These are phyloP conservation scores for Cyrtodaria siliqua DNA, from an alignment of 2,888 invertebrate species.

Conservation along the genomic window DNA sequence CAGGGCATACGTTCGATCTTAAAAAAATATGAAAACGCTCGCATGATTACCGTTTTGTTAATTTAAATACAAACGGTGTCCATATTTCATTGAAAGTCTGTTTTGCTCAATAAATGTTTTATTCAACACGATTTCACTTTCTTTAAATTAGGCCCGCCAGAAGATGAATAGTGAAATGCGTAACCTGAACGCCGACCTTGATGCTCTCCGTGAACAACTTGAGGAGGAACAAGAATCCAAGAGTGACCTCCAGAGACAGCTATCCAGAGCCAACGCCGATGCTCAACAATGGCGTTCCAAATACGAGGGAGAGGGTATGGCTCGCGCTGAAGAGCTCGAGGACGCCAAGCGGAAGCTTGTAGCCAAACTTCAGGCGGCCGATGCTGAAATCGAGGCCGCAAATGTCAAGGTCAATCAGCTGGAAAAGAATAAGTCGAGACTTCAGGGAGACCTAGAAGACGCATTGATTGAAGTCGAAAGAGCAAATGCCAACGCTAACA, in stretches of 20 bases:
- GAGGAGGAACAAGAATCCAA: conserved; percentile 99
- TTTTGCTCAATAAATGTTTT: too few relatives aligned
- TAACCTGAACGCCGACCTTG: conserved; percentile 99
- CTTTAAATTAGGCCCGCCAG: conserved; percentile 76
- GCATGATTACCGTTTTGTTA: too few relatives aligned
- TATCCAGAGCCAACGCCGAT: conserved; percentile 99
- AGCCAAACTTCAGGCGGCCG: conserved; percentile 98
- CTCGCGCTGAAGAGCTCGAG: conserved; percentile 88
- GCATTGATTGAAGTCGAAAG: conserved; percentile 98
- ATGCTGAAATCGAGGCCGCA: conserved; percentile 98
- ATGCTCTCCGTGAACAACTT: conserved; percentile 99
- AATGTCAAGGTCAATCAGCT: conserved; percentile 98
- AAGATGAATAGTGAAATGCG: conserved; percentile 93
- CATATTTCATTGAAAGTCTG: too few relatives aligned
- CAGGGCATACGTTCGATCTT: too few relatives aligned
- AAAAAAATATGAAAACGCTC: too few relatives aligned
- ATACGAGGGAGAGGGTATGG: conserved; percentile 94
- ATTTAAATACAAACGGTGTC: too few relatives aligned
- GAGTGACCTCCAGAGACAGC: conserved; percentile 99
- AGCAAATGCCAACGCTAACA: conserved; percentile 89
- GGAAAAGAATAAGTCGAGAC: conserved; percentile 99
- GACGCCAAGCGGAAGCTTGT: conserved; percentile 89
- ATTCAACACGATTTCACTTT: too few relatives aligned
- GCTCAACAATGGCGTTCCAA: conserved; percentile 99
- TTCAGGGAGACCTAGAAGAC: conserved; percentile 99